These are phyloP conservation scores for Beroe ovata DNA, from an alignment of 37 sponge, comb jelly and placozoan species.

Conservation along the genomic window DNA sequence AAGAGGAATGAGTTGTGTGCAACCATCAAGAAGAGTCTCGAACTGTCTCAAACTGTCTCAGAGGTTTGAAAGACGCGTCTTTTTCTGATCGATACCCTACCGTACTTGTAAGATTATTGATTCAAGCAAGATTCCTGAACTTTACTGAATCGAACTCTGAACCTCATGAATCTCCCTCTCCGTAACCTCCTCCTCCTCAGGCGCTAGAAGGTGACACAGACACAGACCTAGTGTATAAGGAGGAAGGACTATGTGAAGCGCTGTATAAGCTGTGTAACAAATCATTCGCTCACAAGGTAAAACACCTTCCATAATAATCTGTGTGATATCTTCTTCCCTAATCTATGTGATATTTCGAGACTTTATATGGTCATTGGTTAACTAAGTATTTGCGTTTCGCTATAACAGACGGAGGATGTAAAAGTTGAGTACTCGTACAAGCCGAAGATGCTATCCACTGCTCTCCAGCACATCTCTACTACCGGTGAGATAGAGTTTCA, in stretches of 20 bases:
- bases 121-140: too few relatives aligned
- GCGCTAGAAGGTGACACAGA: conserved; percentile 47
- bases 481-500: conserved; percentile 47
- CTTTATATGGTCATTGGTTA: too few relatives aligned
- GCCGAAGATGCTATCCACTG: neutral
- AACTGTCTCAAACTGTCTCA: conserved; percentile 48
- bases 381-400: too few relatives aligned
- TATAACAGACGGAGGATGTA: neutral
- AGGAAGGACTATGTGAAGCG: conserved; percentile 35
- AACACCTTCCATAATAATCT: neutral
- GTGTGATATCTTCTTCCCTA: too few relatives aligned
- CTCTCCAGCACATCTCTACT: neutral
- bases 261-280: conserved; percentile 57
- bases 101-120: too few relatives aligned
- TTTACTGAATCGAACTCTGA: too few relatives aligned
- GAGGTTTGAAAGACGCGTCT: neutral
- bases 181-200: too few relatives aligned
- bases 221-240: conserved; percentile 33
- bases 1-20: conserved; percentile 50
- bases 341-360: too few relatives aligned
- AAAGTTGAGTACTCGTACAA: conserved; percentile 36
- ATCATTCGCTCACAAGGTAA: conserved; percentile 33
- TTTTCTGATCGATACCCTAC: too few relatives aligned
- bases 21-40: conserved; percentile 27
- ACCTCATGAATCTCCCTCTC: too few relatives aligned